Evolutionary conservation across 2,113 vertebrate genomes (phyloP).

Genomic region (Marcusenius ussheri): DNA sequence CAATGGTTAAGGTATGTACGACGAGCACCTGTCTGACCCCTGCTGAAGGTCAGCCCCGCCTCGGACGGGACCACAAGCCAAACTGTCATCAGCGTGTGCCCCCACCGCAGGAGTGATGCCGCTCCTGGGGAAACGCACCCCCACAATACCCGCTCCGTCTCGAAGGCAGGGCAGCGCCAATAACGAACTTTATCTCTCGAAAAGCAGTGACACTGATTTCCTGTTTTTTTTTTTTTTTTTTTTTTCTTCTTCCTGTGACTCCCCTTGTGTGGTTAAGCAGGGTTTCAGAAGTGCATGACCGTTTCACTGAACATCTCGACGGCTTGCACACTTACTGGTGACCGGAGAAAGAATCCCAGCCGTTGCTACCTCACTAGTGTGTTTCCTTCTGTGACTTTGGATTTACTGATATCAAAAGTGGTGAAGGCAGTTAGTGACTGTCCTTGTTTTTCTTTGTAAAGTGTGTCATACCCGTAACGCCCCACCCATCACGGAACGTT

Average conservation of each 20-base stretch:
- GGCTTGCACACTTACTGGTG: background rate
- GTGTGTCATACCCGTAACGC: background rate
- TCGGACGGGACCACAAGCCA: background rate
- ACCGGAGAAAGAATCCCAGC: background rate
- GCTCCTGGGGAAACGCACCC: background rate
- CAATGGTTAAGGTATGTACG: background rate
- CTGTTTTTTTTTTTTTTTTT: background rate
- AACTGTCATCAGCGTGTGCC: background rate
- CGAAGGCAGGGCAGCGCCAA: background rate
- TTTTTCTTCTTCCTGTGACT: background rate
- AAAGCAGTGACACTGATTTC: background rate
- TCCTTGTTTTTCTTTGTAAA: background rate
- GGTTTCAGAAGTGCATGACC: background rate
- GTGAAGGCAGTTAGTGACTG: background rate
- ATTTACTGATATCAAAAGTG: background rate
- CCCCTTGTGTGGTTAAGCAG: background rate
- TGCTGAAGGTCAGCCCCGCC: background rate
- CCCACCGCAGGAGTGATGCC: background rate
- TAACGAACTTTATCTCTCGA: background rate
- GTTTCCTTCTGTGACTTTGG: background rate
- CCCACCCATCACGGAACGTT: background rate
- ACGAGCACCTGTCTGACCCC: background rate
- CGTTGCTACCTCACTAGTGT: conserved; percentile 9
- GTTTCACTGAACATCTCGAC: background rate
- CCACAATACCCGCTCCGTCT: background rate